Evolutionary conservation across 2,797 vertebrate genomes (phyloP).

Genomic region (Onychomys leucogaster): DNA sequence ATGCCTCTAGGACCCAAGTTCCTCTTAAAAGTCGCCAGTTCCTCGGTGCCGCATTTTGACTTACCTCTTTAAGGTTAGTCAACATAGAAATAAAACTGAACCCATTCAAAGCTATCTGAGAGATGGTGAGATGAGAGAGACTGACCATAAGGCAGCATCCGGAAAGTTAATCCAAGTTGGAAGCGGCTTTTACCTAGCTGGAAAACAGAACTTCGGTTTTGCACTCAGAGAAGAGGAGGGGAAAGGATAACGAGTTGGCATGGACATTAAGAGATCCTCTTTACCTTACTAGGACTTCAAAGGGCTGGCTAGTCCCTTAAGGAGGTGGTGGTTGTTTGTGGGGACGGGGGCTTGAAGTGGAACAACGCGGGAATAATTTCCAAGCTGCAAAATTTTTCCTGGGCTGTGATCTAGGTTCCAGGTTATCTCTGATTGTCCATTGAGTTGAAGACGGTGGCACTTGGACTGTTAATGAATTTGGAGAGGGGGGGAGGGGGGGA

Average conservation of each 20-base stretch:
- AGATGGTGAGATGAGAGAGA: slow-evolving; percentile 10
- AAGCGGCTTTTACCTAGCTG: slow-evolving; percentile 22
- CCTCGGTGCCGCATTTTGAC: not conserved
- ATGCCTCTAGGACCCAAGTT: not conserved
- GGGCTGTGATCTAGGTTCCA: not conserved
- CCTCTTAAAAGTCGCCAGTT: not conserved
- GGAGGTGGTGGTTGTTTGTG: not conserved
- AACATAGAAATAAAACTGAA: not conserved
- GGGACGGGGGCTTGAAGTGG: not conserved
- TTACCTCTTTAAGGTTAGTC: slow-evolving; percentile 20
- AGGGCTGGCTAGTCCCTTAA: not conserved
- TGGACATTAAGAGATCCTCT: not conserved
- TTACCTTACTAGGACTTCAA: not conserved
- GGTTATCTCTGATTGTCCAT: not conserved
- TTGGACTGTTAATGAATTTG: not conserved
- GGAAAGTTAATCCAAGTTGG: not conserved
- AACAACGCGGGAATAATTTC: not conserved
- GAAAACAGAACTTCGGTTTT: not conserved
- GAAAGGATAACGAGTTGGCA: not conserved
- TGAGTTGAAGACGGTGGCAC: not conserved
- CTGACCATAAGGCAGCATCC: not conserved
- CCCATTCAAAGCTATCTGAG: not conserved
- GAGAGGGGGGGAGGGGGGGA: too few relatives aligned
- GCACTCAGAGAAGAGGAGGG: not conserved
- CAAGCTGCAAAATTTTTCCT: not conserved